A percentile compares a stretch with the other conserved stretches of the same genome.
These are phyloP conservation scores for Athalia circularis DNA, from an alignment of 2,888 invertebrate genomes.

Conservation along the genomic window DNA sequence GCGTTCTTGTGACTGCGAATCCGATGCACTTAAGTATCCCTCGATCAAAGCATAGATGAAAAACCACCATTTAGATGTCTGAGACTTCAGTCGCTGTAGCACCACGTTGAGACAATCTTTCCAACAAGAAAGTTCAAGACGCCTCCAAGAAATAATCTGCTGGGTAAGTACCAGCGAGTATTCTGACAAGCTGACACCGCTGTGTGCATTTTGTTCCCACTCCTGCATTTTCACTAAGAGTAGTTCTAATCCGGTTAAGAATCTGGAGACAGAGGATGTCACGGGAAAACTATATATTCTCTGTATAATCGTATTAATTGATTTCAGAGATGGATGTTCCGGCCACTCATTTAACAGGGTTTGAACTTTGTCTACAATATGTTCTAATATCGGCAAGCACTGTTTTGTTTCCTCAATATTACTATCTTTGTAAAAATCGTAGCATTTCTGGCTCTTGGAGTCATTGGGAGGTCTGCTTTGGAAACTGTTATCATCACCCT, in stretches of 20 bases:
- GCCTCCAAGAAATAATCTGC: conserved; percentile 93
- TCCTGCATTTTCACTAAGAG: conserved; percentile 89
- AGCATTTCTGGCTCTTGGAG: conserved; percentile 60
- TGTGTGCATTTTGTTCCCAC: conserved; percentile 95
- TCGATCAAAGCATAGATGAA: conserved; percentile 85
- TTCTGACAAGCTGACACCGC: conserved; percentile 86
- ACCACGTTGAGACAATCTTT: conserved; percentile 86
- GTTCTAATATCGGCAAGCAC: conserved; percentile 82
- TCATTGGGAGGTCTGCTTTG: conserved; percentile 30
- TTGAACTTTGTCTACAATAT: conserved; percentile 79
- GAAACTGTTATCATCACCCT: conserved; percentile 70
- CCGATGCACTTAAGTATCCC: conserved; percentile 75
- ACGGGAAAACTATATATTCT: conserved; percentile 83
- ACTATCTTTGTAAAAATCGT: conserved; percentile 90
- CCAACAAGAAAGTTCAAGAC: conserved; percentile 92
- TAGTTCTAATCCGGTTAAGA: conserved; percentile 92
- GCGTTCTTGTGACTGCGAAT: conserved; percentile 59
- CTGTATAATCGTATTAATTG: conserved; percentile 82
- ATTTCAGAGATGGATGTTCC: conserved; percentile 90
- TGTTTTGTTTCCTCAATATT: conserved; percentile 86
- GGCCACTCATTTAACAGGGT: conserved; percentile 88
- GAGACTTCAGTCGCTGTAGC: conserved; percentile 80
- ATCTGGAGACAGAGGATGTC: conserved; percentile 89
- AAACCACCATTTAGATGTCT: conserved; percentile 93
- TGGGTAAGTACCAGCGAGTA: conserved; percentile 85